Percentiles rank a stretch among this genome's conserved stretches.
These are phyloP conservation scores for Kradibia gibbosae DNA, from an alignment of 1,140 invertebrate genomes.

Conservation along the genomic window DNA sequence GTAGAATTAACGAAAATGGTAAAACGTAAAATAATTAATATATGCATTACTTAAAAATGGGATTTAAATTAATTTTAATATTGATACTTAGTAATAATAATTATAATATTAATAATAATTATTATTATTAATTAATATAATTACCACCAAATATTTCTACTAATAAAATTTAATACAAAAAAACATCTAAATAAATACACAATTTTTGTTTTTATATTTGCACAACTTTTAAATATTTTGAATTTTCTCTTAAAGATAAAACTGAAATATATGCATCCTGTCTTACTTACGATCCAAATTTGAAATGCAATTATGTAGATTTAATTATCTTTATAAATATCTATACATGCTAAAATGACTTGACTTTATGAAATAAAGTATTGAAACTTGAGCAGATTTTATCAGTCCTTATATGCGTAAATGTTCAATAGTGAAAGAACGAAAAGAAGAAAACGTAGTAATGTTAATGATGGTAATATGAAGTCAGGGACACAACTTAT, in stretches of 20 bases:
- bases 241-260: conserved; percentile 21
- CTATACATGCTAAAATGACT: neutral
- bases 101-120: neutral
- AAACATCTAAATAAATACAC: neutral
- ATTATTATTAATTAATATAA: conserved; percentile 3
- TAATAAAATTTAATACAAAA: neutral
- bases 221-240: conserved; percentile 19
- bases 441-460: conserved; percentile 6
- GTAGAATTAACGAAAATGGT: too few relatives aligned
- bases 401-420: neutral
- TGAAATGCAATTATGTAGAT: conserved; percentile 27
- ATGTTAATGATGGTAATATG: conserved; percentile 33
- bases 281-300: too few relatives aligned
- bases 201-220: neutral
- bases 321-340: conserved; percentile 38
- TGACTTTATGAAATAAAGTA: conserved; percentile 29
- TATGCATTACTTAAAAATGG: too few relatives aligned
- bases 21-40: too few relatives aligned
- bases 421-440: neutral
- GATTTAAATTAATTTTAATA: too few relatives aligned
- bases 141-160: neutral
- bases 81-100: too few relatives aligned
- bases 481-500: neutral
- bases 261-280: conserved; percentile 23
- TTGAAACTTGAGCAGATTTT: conserved; percentile 38